phyloP scores from a whole-genome alignment of 2,113 vertebrate species.

The Aspidoscelis tigris region DNA sequence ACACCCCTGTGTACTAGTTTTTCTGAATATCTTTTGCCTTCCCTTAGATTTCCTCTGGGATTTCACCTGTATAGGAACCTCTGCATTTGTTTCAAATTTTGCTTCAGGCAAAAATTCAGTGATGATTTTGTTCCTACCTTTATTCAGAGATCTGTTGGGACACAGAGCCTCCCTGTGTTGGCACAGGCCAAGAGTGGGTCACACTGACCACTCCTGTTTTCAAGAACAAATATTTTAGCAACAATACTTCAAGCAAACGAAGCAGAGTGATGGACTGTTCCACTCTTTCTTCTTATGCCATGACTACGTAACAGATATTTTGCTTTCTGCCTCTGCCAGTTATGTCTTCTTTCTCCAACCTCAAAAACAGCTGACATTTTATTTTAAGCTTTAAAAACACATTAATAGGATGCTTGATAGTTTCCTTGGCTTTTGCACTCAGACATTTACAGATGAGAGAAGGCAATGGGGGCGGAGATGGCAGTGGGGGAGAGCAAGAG shows the following conservation, averaged over 20 bases:
- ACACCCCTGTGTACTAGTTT: not conserved
- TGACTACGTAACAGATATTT: slow-evolving; percentile 14
- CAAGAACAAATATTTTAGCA: slow-evolving; percentile 16
- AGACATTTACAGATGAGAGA: slow-evolving; percentile 37
- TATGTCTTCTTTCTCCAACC: slow-evolving; percentile 5
- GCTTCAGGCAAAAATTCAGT: not conserved
- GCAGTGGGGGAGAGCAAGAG: not conserved
- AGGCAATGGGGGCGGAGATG: not conserved
- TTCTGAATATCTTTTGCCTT: not conserved
- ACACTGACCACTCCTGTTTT: not conserved
- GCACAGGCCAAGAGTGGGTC: not conserved
- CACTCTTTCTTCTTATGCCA: slow-evolving; percentile 26
- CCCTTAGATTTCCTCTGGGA: not conserved
- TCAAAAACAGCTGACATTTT: slow-evolving; percentile 49
- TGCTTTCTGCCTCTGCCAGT: slow-evolving; percentile 39
- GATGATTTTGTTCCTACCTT: not conserved
- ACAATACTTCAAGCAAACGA: not conserved
- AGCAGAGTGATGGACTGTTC: slow-evolving; percentile 25
- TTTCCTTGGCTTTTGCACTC: slow-evolving; percentile 55
- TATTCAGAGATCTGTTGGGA: not conserved
- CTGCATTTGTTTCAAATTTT: not conserved
- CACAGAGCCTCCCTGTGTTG: not conserved
- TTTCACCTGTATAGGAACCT: not conserved
- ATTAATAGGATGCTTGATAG: slow-evolving; percentile 38
- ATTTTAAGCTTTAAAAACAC: slow-evolving; percentile 1